Evolutionary conservation across 2,113 vertebrate genomes (phyloP).

Genomic region (Boulengeromyrus knoepffleri): DNA sequence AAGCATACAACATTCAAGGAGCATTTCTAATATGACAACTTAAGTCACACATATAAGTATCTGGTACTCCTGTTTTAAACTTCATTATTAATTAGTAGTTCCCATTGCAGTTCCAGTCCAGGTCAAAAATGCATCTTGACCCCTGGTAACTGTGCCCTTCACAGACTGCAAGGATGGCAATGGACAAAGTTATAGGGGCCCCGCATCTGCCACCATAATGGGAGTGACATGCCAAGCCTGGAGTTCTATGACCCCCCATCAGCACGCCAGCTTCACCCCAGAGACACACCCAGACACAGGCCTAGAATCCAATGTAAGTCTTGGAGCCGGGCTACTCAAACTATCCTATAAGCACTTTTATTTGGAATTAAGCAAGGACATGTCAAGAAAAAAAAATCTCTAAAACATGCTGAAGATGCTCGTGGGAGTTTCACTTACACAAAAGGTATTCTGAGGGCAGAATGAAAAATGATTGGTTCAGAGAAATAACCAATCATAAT

Average conservation of each 20-base stretch:
- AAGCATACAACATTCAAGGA: background rate
- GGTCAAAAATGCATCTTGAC: background rate
- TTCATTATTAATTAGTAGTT: background rate
- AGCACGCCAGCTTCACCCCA: slow-evolving; percentile 71
- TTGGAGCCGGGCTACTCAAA: background rate
- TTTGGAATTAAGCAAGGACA: background rate
- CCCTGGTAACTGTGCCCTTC: background rate
- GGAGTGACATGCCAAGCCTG: slow-evolving; percentile 81
- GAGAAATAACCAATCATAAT: too few species aligned
- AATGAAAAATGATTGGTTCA: too few species aligned
- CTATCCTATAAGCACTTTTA: background rate
- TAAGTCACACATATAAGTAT: background rate
- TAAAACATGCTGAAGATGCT: background rate
- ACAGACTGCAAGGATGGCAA: slow-evolving; percentile 72
- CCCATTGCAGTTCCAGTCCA: background rate
- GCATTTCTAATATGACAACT: background rate
- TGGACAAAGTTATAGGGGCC: slow-evolving; percentile 73
- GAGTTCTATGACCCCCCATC: slow-evolving; percentile 73
- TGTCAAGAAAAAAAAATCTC: background rate
- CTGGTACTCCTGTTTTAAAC: background rate
- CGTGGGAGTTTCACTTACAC: too few species aligned
- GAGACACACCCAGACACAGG: slow-evolving; percentile 59
- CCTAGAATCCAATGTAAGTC: slow-evolving; percentile 77
- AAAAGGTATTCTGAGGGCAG: too few species aligned
- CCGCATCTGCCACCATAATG: slow-evolving; percentile 58